These are phyloP conservation scores for Paraplagusia blochii DNA, from an alignment of 2,113 vertebrate species.

Conservation along the genomic window DNA sequence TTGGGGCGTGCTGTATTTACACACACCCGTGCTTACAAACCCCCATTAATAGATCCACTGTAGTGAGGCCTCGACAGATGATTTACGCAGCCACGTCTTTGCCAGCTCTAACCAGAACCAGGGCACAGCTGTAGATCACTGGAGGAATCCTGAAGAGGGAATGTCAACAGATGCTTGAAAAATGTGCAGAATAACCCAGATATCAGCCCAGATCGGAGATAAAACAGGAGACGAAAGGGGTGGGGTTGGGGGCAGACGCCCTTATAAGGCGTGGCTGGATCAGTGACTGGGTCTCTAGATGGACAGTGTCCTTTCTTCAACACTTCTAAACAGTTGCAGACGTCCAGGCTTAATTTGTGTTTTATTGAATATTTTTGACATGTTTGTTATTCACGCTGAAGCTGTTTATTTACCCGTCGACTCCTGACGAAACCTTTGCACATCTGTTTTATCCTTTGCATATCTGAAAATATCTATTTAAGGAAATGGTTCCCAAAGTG, in stretches of 20 bases:
- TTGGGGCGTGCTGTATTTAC: conserved; percentile 13
- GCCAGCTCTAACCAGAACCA: conserved; percentile 35
- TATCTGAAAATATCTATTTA: too few relatives aligned
- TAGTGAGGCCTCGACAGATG: conserved; percentile 29
- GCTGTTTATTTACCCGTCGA: too few relatives aligned
- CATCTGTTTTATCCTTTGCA: too few relatives aligned
- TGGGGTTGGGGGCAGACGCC: not conserved
- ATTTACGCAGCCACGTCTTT: conserved; percentile 36
- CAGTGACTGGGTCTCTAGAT: conserved; percentile 5
- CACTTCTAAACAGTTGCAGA: too few relatives aligned
- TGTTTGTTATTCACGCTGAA: too few relatives aligned
- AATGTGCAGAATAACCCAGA: conserved; percentile 35
- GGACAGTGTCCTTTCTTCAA: conserved; percentile 2
- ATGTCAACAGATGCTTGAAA: conserved; percentile 33
- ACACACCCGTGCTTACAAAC: conserved; percentile 6
- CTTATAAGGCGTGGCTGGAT: conserved; percentile 18
- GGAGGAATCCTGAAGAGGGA: conserved; percentile 44
- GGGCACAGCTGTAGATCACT: conserved; percentile 39
- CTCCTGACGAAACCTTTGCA: too few relatives aligned
- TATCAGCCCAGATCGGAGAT: conserved; percentile 10
- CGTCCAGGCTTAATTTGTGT: too few relatives aligned
- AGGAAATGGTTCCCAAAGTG: too few relatives aligned
- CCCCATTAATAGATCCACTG: conserved; percentile 24
- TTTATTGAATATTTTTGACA: not conserved
- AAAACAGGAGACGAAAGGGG: conserved; percentile 2